These are phyloP conservation scores for Bombyx mandarina DNA, from an alignment of 1,140 invertebrate species.

Conservation along the genomic window DNA sequence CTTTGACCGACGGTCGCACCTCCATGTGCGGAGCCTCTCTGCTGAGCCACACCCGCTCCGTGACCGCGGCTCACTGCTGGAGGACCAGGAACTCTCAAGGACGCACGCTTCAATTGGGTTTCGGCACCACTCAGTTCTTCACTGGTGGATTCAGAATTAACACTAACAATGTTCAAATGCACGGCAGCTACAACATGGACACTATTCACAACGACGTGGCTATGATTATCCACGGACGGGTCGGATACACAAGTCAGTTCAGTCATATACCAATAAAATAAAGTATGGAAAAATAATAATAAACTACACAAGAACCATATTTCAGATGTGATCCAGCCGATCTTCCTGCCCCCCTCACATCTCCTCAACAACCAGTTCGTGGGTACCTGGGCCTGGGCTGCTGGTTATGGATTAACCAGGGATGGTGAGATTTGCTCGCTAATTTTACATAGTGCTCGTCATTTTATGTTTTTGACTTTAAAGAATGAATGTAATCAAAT, in stretches of 20 bases:
- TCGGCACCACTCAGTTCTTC: conserved; percentile 20
- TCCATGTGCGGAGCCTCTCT: conserved; percentile 9
- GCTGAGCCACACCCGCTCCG: no score
- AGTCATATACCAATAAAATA: neutral
- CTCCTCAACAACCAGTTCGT: conserved; percentile 15
- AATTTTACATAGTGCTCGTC: no score
- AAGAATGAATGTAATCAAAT: no score
- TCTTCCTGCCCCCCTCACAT: conserved; percentile 11
- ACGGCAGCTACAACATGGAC: conserved; percentile 13
- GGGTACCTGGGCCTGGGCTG: conserved; percentile 17
- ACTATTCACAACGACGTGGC: conserved; percentile 21
- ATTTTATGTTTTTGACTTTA: no score
- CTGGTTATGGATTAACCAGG: conserved; percentile 23
- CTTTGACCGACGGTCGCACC: conserved; percentile 13
- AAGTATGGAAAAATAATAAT: no score
- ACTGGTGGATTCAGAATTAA: conserved; percentile 19
- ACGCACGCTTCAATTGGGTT: no score
- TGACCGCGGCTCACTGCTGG: no score
- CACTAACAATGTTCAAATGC: conserved; percentile 17
- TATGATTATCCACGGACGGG: conserved; percentile 15
- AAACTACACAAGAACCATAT: neutral
- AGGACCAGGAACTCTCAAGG: no score
- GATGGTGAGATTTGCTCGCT: conserved; percentile 11
- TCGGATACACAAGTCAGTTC: conserved; percentile 20
- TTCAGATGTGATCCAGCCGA: conserved; percentile 16